Evolutionary conservation across 1,140 invertebrate genomes (phyloP).

Genomic region (Drosophila funebris): DNA sequence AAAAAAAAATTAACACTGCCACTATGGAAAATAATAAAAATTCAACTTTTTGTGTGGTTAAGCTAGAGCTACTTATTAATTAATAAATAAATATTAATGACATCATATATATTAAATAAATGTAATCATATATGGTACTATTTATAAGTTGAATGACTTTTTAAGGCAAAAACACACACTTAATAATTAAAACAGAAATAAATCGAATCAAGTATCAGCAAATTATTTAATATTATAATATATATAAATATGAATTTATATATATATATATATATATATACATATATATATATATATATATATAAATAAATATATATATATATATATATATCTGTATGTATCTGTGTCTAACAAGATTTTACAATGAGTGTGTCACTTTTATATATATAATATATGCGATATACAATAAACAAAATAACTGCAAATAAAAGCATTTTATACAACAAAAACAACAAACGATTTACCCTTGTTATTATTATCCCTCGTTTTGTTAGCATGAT

Average conservation of each 20-base stretch:
- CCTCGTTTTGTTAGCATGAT: not conserved
- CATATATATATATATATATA: slow-evolving; percentile 35
- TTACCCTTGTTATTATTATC: slow-evolving; percentile 38
- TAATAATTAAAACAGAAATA: slow-evolving; percentile 6
- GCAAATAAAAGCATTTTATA: slow-evolving; percentile 78
- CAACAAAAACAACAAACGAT: slow-evolving; percentile 44
- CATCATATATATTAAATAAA: slow-evolving; percentile 41
- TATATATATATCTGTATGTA: slow-evolving; percentile 42
- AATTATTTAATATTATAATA: slow-evolving; percentile 1
- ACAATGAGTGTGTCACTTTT: slow-evolving; percentile 80
- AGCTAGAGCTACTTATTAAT: slow-evolving; percentile 30
- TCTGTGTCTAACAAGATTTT: slow-evolving; percentile 81
- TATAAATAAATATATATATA: slow-evolving; percentile 2
- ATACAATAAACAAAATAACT: slow-evolving; percentile 63
- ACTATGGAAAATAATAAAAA: slow-evolving; percentile 35
- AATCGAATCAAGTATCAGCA: slow-evolving; percentile 37
- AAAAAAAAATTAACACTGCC: slow-evolving; percentile 31
- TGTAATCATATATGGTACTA: slow-evolving; percentile 39
- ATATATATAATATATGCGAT: slow-evolving; percentile 68
- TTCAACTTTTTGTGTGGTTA: slow-evolving; percentile 47
- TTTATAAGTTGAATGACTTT: slow-evolving; percentile 30
- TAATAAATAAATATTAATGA: slow-evolving; percentile 29
- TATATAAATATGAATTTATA: slow-evolving; percentile 5
- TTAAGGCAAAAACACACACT: slow-evolving; percentile 16
- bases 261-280: slow-evolving; percentile 18